These are phyloP conservation scores for Cyrtonyx montezumae DNA, from an alignment of 2,113 vertebrate genomes.

Conservation along the genomic window DNA sequence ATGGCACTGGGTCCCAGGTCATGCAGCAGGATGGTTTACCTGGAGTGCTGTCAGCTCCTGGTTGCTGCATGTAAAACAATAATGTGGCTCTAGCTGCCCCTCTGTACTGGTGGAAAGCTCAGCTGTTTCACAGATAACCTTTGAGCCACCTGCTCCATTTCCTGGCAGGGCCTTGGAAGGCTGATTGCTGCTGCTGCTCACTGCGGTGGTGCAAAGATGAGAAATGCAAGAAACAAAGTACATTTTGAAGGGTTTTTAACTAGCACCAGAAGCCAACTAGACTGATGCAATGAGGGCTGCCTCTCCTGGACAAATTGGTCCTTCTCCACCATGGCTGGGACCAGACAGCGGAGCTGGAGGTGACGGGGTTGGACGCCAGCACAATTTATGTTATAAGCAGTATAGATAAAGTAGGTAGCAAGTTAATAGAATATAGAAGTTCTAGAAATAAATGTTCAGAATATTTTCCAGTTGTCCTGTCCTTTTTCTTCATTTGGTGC, in stretches of 20 bases:
- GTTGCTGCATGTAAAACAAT: rapidly evolving
- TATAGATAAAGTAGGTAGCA: too few species aligned
- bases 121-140: not conserved
- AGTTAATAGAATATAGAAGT: too few species aligned
- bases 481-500: too few species aligned
- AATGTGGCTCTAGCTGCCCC: not conserved
- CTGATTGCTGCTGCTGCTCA: rapidly evolving
- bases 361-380: not conserved
- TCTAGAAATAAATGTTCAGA: too few species aligned
- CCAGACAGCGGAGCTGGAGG: not conserved
- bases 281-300: not conserved
- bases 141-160: rapidly evolving
- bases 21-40: not conserved
- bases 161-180: not conserved
- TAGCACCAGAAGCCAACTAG: not conserved
- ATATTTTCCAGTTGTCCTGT: too few species aligned
- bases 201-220: rapidly evolving
- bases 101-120: rapidly evolving
- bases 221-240: not conserved
- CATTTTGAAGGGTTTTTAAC: not conserved
- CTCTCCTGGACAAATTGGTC: too few species aligned
- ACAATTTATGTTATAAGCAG: not conserved
- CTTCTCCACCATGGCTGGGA: too few species aligned
- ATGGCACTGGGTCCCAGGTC: rapidly evolving
- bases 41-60: not conserved